Evolutionary conservation across 2,888 invertebrate species (phyloP).

Genomic region (Vesta saturnalis): DNA sequence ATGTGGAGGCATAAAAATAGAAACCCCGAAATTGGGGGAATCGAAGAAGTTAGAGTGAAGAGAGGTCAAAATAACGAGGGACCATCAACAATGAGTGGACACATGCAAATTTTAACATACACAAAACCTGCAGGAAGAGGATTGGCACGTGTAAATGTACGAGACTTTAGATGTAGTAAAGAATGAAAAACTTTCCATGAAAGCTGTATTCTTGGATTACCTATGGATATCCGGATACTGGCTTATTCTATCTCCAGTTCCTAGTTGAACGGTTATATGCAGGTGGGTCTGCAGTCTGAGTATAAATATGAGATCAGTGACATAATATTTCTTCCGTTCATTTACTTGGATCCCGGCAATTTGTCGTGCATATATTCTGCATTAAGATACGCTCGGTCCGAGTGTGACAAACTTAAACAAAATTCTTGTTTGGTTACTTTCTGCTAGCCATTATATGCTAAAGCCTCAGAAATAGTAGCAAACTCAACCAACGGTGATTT

Average conservation of each 20-base stretch:
- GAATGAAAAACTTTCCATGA: too few species aligned
- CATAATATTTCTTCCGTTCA: slow-evolving; percentile 11
- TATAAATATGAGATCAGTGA: slow-evolving; percentile 17
- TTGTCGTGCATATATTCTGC: too few species aligned
- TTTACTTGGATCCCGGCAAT: slow-evolving; percentile 15
- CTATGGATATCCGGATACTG: slow-evolving; percentile 15
- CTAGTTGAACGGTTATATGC: too few species aligned
- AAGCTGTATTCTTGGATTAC: slow-evolving; percentile 9
- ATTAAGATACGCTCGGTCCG: too few species aligned
- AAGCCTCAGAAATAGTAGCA: slow-evolving; percentile 11
- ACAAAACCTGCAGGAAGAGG: slow-evolving; percentile 6
- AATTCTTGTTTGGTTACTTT: too few species aligned
- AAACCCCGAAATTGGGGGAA: neutral
- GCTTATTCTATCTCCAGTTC: slow-evolving; percentile 13
- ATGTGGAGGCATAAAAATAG: slow-evolving; percentile 12
- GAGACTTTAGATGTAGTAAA: slow-evolving; percentile 11
- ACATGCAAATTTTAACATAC: too few species aligned
- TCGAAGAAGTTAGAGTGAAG: slow-evolving; percentile 12
- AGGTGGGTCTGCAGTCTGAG: too few species aligned
- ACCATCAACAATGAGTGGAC: slow-evolving; percentile 16
- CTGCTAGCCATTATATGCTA: slow-evolving; percentile 12
- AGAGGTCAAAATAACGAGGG: slow-evolving; percentile 1
- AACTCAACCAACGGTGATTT: too few species aligned
- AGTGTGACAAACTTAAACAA: too few species aligned
- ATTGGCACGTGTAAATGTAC: slow-evolving; percentile 8